Percentiles rank a stretch among this genome's conserved stretches.
Evolutionary conservation across 2,113 vertebrate genomes (phyloP).

Genomic region (Shinisaurus crocodilurus): DNA sequence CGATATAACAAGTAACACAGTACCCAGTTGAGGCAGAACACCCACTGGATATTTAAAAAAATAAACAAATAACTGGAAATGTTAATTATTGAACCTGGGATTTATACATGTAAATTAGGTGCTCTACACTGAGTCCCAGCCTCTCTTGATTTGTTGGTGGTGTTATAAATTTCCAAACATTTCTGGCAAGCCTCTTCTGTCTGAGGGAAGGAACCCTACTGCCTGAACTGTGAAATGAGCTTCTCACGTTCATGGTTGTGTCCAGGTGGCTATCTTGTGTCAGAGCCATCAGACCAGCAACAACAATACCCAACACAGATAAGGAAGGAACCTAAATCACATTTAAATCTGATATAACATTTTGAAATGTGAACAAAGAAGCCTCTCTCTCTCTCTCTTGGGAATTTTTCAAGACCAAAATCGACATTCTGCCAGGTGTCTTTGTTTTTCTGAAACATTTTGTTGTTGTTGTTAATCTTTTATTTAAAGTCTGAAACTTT

Average conservation of each 20-base stretch:
- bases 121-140: too few species aligned
- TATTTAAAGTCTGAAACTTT: not conserved
- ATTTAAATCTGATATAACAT: not conserved
- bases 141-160: not conserved
- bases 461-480: constrained; percentile 18
- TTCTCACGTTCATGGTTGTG: not conserved
- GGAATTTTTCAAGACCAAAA: not conserved
- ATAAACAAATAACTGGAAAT: not conserved
- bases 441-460: not conserved
- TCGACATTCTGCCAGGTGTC: not conserved
- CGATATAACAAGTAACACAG: not conserved
- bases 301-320: not conserved
- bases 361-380: not conserved
- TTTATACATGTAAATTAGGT: not conserved
- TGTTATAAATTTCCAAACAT: not conserved
- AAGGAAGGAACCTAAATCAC: not conserved
- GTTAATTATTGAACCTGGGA: not conserved
- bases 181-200: not conserved
- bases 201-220: not conserved
- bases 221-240: not conserved
- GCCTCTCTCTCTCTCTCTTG: not conserved
- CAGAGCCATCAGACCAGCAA: not conserved
- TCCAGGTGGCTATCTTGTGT: not conserved
- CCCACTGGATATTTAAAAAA: not conserved
- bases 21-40: not conserved